Evolutionary conservation across 2,797 vertebrate species (phyloP).

Genomic region (Gymnocypris eckloni): DNA sequence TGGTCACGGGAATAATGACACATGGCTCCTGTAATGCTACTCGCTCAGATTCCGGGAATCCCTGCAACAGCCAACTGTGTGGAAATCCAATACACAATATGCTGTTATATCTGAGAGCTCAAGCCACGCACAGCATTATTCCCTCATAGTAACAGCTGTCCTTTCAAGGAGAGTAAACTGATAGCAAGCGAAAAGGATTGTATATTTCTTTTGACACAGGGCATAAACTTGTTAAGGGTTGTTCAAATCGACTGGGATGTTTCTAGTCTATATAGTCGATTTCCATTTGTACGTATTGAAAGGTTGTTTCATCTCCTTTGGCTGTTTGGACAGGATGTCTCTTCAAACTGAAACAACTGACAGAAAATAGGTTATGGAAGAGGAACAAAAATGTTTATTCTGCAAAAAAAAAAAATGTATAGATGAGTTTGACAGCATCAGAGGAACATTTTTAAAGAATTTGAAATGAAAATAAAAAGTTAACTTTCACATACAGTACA

Average conservation of each 20-base stretch:
- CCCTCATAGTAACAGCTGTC: slow-evolving; percentile 67
- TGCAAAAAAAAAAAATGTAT: background rate
- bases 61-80: slow-evolving; percentile 59
- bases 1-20: slow-evolving; percentile 45
- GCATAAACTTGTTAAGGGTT: slow-evolving; percentile 54
- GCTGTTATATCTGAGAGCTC: slow-evolving; percentile 66
- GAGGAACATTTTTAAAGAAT: background rate
- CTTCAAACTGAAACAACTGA: slow-evolving; percentile 27
- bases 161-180: slow-evolving; percentile 65
- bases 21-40: slow-evolving; percentile 39
- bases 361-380: slow-evolving; percentile 1
- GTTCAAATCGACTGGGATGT: slow-evolving; percentile 36
- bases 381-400: background rate
- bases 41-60: slow-evolving; percentile 53
- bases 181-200: slow-evolving; percentile 56
- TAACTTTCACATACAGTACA: background rate
- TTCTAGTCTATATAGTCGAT: slow-evolving; percentile 13
- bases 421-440: background rate
- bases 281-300: slow-evolving; percentile 20
- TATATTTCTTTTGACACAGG: slow-evolving; percentile 60
- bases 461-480: background rate
- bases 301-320: slow-evolving; percentile 27
- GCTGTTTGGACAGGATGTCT: slow-evolving; percentile 32
- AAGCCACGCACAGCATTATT: slow-evolving; percentile 54
- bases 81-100: slow-evolving; percentile 56